Evolutionary conservation across 2,797 vertebrate genomes (phyloP), one percentile per base, ranked within the genome.

Genomic region (Varecia variegata): DNA sequence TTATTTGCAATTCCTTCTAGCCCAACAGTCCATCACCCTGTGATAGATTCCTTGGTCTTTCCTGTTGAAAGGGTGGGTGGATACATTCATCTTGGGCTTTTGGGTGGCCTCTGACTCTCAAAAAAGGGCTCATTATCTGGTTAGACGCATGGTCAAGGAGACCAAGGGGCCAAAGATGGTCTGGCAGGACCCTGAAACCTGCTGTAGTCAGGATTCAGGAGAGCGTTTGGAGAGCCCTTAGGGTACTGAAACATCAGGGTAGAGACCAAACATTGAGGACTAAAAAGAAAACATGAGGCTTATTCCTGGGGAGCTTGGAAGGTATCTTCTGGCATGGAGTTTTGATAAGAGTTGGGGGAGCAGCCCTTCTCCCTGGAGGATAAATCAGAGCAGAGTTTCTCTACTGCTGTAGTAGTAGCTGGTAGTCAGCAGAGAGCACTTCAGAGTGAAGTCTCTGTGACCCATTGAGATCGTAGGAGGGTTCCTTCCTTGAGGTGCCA

Each of bases 121-220:
- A 50, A 45, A 73, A 54, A 77, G 56, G 56, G 0, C 40, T 92
- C 20, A 25, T 89, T 74, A 84, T 12, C 70, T 88, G 71, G 81
- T 96, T 93, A 95, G 81, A 94, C 81, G 93, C 32, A 7, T 30
- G 13, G 18, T 71, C 71, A 91, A 27, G 54, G 76, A 32, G 47
- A 38, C 17, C 15, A 10, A 81, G 13, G 21, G 32, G 13, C 9
- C 40, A 71, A 30, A 32, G n/a, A 45, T 74, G 30, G 32, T 56
- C 56, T 52, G 85, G 40, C 32, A 89, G 52, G 54, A 54, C 23
- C 43, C n/a, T 58, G 50, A 80, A 71, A 56, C 65, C 58, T 73
- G 43, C 79, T 85, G 11, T 65, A 50, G 7, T 84, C 27, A 84
- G 58, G 58, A 47, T 30, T 93, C 8, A 25, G 58, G 58, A 91